phyloP scores from a whole-genome alignment of 2,797 vertebrate species.

The Phaenicophaeus curvirostris region DNA sequence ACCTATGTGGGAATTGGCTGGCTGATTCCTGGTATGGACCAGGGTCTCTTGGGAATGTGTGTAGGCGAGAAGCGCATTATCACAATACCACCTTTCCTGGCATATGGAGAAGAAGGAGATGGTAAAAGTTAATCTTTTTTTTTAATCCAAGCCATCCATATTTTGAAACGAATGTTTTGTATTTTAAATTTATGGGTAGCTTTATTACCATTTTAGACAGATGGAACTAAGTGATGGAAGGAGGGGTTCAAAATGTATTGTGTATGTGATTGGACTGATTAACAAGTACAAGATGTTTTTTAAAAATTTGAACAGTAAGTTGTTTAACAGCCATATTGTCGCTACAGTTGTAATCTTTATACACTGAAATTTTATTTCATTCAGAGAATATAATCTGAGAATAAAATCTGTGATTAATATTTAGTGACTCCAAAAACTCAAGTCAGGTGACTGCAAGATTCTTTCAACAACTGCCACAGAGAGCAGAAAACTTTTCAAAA shows the following conservation, averaged over 20 bases:
- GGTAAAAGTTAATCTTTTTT: conserved; percentile 75
- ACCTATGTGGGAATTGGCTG: conserved; percentile 98
- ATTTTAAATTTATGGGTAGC: not conserved
- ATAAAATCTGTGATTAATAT: too few species aligned
- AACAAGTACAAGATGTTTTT: not conserved
- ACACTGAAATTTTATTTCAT: not conserved
- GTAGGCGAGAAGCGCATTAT: conserved; percentile 92
- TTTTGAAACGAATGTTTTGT: not conserved
- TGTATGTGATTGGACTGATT: not conserved
- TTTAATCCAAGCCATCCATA: not conserved
- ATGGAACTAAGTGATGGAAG: not conserved
- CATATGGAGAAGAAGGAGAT: conserved; percentile 94
- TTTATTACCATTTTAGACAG: not conserved
- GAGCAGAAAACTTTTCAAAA: not conserved
- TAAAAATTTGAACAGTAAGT: not conserved
- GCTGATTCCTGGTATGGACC: conserved; percentile 98
- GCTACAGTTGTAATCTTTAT: not conserved
- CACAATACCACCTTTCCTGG: conserved; percentile 92
- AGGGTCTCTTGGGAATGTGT: conserved; percentile 96
- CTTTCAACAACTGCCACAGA: not conserved
- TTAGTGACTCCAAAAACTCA: not conserved
- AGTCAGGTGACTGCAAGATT: not conserved
- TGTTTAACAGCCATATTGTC: not conserved
- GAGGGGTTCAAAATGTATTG: not conserved
- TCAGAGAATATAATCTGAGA: not conserved